These are phyloP conservation scores for Melieria crassipennis DNA, from an alignment of 2,888 invertebrate species.

Conservation along the genomic window DNA sequence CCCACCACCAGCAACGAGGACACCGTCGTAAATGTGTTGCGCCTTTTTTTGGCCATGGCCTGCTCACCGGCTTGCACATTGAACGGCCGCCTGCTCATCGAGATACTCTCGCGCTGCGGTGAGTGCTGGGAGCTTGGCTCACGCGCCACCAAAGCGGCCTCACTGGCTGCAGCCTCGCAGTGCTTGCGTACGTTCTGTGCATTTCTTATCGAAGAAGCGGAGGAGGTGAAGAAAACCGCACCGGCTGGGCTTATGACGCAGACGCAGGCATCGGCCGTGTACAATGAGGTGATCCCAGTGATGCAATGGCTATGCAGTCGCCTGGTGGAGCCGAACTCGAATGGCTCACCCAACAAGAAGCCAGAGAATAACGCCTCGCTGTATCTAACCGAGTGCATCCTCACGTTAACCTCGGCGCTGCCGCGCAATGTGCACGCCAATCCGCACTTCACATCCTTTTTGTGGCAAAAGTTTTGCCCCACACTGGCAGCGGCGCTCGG, in stretches of 20 bases:
- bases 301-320: constrained; percentile 89
- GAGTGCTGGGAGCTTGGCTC: constrained; percentile 84
- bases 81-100: constrained; percentile 88
- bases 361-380: constrained; percentile 68
- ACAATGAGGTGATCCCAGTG: constrained; percentile 90
- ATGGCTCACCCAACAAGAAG: constrained; percentile 64
- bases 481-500: constrained; percentile 88
- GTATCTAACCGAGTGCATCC: constrained; percentile 86
- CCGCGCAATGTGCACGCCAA: constrained; percentile 85
- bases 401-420: constrained; percentile 84
- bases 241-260: constrained; percentile 68
- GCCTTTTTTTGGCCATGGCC: constrained; percentile 86
- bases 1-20: constrained; percentile 79
- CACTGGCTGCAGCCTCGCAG: constrained; percentile 90
- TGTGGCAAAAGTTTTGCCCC: constrained; percentile 94
- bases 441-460: constrained; percentile 85
- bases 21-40: constrained; percentile 78
- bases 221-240: constrained; percentile 68
- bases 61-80: constrained; percentile 89
- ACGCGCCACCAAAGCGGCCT: constrained; percentile 85
- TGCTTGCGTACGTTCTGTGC: constrained; percentile 86
- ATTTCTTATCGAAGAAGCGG: constrained; percentile 73
- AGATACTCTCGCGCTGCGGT: constrained; percentile 84
- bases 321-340: constrained; percentile 78
- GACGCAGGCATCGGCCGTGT: constrained; percentile 79